Evolutionary conservation across 2,113 vertebrate species (phyloP).

Genomic region (Crypturellus undulatus): DNA sequence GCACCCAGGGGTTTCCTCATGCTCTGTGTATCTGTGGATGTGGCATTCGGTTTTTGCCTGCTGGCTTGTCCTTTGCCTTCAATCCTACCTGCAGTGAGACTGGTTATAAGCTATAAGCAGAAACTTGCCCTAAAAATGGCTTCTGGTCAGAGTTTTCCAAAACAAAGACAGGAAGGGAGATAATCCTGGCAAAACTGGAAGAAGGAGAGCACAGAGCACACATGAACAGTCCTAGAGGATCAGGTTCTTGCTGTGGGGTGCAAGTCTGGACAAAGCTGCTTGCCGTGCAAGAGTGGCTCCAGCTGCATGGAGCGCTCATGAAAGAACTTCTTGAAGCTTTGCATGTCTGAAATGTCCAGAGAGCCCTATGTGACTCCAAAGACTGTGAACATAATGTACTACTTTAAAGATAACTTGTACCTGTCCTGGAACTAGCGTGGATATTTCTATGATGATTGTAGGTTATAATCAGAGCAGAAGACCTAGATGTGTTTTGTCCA

Average conservation of each 20-base stretch:
- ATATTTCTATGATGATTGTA: not conserved
- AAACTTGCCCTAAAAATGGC: not conserved
- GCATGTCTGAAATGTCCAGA: fast-evolving
- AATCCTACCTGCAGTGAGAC: not conserved
- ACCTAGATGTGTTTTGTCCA: not conserved
- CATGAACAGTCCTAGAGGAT: not conserved
- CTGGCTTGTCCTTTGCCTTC: not conserved
- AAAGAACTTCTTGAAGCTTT: not conserved
- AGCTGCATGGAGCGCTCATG: not conserved
- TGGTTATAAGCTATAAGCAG: not conserved
- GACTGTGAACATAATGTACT: not conserved
- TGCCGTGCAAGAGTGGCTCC: not conserved
- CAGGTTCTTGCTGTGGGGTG: not conserved
- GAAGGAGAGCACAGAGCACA: not conserved
- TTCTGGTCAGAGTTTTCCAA: not conserved
- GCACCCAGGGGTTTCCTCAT: not conserved
- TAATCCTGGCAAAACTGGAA: not conserved
- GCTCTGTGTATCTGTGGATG: not conserved
- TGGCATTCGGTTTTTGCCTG: not conserved
- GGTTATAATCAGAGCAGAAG: not conserved
- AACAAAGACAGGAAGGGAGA: not conserved
- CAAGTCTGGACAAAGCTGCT: not conserved
- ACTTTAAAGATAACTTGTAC: not conserved
- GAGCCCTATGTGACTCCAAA: not conserved
- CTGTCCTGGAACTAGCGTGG: not conserved